A percentile compares a stretch with the other conserved stretches of the same genome.
Conservation (phyloP, 2,113 vertebrate species). For the Candoia aspera region DNA sequence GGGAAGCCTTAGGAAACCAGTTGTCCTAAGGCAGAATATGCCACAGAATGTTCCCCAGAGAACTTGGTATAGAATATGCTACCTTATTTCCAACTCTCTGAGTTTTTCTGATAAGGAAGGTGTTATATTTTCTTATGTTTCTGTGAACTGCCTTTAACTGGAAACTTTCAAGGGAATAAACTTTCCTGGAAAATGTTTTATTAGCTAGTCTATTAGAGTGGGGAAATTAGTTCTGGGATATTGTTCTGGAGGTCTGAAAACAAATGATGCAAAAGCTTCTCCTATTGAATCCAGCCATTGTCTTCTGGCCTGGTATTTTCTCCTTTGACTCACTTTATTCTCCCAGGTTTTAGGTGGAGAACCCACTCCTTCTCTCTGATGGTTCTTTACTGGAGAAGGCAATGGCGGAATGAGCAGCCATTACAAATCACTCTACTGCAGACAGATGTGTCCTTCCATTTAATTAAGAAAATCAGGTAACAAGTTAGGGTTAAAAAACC, state of each 20-base stretch:
- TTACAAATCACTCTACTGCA: not conserved
- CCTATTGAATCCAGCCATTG: not conserved
- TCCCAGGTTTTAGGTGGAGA: not conserved
- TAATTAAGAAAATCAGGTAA: not conserved
- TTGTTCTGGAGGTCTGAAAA: not conserved
- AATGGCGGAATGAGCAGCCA: not conserved
- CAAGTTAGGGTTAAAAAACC: not conserved
- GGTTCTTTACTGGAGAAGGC: not conserved
- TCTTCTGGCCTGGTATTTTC: not conserved
- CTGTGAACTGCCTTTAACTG: constrained; percentile 37
- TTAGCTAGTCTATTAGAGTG: not conserved
- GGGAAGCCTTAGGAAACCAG: not conserved
- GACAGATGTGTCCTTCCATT: not conserved
- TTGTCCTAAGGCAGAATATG: not conserved
- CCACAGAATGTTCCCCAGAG: not conserved
- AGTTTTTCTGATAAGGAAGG: constrained; percentile 32
- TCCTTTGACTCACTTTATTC: not conserved
- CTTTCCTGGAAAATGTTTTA: not conserved
- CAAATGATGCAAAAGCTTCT: not conserved
- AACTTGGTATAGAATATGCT: not conserved
- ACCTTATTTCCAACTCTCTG: constrained; percentile 8
- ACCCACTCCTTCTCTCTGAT: not conserved
- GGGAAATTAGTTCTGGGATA: not conserved
- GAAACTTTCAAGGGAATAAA: not conserved
- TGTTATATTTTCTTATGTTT: constrained; percentile 50